phyloP scores from a whole-genome alignment of 1,140 invertebrate genomes.

The Zaprionus davidi region DNA sequence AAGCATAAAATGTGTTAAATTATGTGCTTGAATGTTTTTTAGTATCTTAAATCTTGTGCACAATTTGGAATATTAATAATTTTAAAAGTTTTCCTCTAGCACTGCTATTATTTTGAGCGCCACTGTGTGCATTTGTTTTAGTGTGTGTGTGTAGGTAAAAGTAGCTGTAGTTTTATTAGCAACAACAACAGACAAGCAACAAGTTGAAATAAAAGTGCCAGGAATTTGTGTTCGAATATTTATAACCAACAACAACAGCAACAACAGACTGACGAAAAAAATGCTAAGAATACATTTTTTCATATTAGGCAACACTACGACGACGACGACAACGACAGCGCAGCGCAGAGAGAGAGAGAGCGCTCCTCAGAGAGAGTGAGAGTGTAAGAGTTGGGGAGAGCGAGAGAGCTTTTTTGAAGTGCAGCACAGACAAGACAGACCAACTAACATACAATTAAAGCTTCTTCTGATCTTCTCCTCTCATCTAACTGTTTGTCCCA shows the following conservation, averaged over 20 bases:
- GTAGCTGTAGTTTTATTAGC: constrained; percentile 30
- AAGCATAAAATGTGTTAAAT: too few relatives aligned
- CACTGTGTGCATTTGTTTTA: neutral
- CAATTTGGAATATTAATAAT: too few relatives aligned
- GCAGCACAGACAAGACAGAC: constrained; percentile 16
- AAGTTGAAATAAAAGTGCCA: constrained; percentile 51
- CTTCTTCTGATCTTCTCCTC: constrained; percentile 23
- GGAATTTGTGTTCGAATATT: constrained; percentile 48
- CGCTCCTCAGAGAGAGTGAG: constrained; percentile 18
- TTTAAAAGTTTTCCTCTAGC: too few relatives aligned
- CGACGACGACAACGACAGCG: constrained; percentile 6
- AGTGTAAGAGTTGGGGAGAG: neutral
- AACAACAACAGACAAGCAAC: constrained; percentile 15
- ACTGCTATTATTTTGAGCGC: too few relatives aligned
- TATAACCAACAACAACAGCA: constrained; percentile 22
- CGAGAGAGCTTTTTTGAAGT: neutral
- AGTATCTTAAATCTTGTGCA: too few relatives aligned
- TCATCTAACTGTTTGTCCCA: constrained; percentile 34
- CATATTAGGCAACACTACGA: constrained; percentile 48
- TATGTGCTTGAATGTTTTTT: too few relatives aligned
- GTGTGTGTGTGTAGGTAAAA: constrained; percentile 1
- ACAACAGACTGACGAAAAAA: constrained; percentile 9
- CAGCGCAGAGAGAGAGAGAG: constrained; percentile 6
- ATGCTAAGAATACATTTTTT: constrained; percentile 58
- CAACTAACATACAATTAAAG: constrained; percentile 51